Conservation (phyloP, 1,140 invertebrate species). For the Scaptomyza graminum region DNA sequence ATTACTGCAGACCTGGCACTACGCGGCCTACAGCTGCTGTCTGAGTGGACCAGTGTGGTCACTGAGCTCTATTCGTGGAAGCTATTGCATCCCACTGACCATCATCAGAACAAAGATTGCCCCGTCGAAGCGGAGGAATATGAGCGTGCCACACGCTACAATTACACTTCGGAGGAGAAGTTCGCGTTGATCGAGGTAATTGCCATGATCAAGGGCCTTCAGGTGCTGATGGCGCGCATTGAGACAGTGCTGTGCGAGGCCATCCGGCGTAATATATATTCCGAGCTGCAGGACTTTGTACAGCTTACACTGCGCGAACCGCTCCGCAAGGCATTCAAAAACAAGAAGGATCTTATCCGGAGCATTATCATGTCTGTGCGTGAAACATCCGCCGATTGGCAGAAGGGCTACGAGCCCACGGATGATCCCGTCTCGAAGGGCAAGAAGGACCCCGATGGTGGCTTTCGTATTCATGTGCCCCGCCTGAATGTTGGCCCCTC, state of each 20-base stretch:
- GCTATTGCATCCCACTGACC: slow-evolving; percentile 98
- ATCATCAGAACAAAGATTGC: slow-evolving; percentile 97
- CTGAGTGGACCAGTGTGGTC: slow-evolving; percentile 98
- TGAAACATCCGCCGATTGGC: slow-evolving; percentile 98
- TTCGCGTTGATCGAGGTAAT: slow-evolving; percentile 99
- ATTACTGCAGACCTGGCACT: slow-evolving; percentile 96
- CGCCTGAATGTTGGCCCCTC: slow-evolving; percentile 96
- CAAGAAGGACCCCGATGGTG: slow-evolving; percentile 97
- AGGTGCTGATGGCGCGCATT: slow-evolving; percentile 98
- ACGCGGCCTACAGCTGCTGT: slow-evolving; percentile 95
- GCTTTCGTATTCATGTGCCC: slow-evolving; percentile 96
- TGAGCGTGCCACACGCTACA: slow-evolving; percentile 98
- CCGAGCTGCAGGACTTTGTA: slow-evolving; percentile 99
- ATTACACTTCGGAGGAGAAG: slow-evolving; percentile 99
- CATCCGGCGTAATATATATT: slow-evolving; percentile 97
- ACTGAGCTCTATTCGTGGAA: slow-evolving; percentile 99
- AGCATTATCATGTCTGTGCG: slow-evolving; percentile 97
- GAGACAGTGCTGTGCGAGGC: slow-evolving; percentile 99
- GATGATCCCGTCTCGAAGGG: slow-evolving; percentile 97
- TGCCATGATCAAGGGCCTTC: slow-evolving; percentile 99
- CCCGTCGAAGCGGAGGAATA: slow-evolving; percentile 99
- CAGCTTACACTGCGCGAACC: slow-evolving; percentile 96
- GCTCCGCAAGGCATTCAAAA: slow-evolving; percentile 97
- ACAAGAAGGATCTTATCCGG: slow-evolving; percentile 98
- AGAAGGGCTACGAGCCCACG: slow-evolving; percentile 94